phyloP scores from a whole-genome alignment of 2,888 invertebrate genomes.

The Prosopocoilus inquinatus region DNA sequence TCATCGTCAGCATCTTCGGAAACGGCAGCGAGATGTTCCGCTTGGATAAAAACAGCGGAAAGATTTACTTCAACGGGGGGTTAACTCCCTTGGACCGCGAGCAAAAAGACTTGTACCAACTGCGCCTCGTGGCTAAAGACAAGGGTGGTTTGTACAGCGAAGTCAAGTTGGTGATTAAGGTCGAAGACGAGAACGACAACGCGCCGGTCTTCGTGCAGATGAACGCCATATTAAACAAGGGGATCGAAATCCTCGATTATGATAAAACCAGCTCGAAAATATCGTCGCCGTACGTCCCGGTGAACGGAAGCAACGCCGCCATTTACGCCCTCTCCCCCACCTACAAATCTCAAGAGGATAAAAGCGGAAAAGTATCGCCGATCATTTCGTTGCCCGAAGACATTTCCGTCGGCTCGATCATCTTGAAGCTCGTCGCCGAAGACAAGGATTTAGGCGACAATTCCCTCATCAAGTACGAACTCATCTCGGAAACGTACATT shows the following conservation, averaged over 20 bases:
- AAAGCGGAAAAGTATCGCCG: constrained; percentile 51
- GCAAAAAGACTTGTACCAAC: constrained; percentile 63
- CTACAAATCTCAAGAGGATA: constrained; percentile 36
- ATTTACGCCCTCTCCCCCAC: constrained; percentile 38
- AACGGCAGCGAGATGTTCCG: constrained; percentile 73
- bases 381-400: constrained; percentile 72
- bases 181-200: constrained; percentile 83
- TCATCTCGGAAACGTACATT: constrained; percentile 66
- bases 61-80: constrained; percentile 57
- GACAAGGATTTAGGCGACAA: constrained; percentile 73
- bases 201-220: constrained; percentile 69
- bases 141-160: constrained; percentile 73
- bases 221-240: constrained; percentile 66
- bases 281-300: constrained; percentile 51
- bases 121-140: constrained; percentile 74
- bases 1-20: constrained; percentile 68
- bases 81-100: constrained; percentile 66
- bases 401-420: constrained; percentile 65
- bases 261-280: constrained; percentile 56
- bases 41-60: constrained; percentile 64
- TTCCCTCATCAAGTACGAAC: constrained; percentile 69
- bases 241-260: constrained; percentile 64
- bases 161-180: constrained; percentile 66
- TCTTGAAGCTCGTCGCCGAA: constrained; percentile 67
- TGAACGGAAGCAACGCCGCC: constrained; percentile 30